phyloP scores from a whole-genome alignment of 1,140 invertebrate species.

The Aradophagus sp. region DNA sequence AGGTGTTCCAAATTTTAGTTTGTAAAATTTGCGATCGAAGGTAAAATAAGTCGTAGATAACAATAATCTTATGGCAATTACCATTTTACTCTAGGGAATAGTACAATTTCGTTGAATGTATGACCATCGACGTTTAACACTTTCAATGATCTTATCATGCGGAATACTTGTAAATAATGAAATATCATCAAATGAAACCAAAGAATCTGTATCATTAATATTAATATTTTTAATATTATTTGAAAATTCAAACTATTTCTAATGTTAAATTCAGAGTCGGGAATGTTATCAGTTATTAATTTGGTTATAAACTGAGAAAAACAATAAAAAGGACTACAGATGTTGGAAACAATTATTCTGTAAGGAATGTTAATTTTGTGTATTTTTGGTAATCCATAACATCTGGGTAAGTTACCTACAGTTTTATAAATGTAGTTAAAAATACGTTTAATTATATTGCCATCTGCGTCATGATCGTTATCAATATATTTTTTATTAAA shows the following conservation, averaged over 20 bases:
- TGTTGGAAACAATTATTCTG: slow-evolving; percentile 2
- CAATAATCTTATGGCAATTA: slow-evolving; percentile 4
- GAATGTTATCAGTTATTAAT: neutral
- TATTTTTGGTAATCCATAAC: too few relatives aligned
- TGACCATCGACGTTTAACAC: slow-evolving; percentile 1
- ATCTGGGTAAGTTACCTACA: too few relatives aligned
- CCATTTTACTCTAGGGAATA: slow-evolving; percentile 3
- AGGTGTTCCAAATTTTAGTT: too few relatives aligned
- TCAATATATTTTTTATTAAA: too few relatives aligned
- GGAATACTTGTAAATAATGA: slow-evolving; percentile 29
- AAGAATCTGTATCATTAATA: slow-evolving; percentile 5
- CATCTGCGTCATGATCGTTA: too few relatives aligned
- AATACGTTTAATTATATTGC: too few relatives aligned
- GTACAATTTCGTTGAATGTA: slow-evolving; percentile 1
- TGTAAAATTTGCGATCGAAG: slow-evolving; percentile 13
- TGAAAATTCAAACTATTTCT: slow-evolving; percentile 36
- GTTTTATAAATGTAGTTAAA: too few relatives aligned
- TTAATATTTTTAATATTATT: slow-evolving; percentile 9
- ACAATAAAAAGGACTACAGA: neutral
- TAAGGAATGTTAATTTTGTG: slow-evolving; percentile 1
- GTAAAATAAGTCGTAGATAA: slow-evolving; percentile 22
- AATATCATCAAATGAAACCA: slow-evolving; percentile 37
- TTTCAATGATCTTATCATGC: slow-evolving; percentile 2
- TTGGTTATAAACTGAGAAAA: slow-evolving; percentile 6
- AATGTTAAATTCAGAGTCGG: slow-evolving; percentile 6